Base-by-base conservation (phyloP, 2,888 invertebrate genomes). In the Drosophila nr. fundita region DNA sequence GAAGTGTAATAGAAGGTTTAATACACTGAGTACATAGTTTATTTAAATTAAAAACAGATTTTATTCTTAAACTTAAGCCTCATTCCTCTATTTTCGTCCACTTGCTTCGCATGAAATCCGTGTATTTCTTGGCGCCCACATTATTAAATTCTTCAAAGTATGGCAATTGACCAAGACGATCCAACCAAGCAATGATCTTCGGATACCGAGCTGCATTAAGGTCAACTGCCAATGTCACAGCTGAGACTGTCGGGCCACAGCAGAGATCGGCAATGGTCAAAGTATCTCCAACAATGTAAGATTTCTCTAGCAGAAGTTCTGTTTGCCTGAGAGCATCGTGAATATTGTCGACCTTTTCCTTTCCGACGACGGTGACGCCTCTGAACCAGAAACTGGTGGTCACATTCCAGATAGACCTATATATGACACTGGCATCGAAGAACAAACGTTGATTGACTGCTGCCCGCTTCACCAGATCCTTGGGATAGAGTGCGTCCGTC, bases 251-350 rank as follows among this genome's bases (percentile, higher is more conserved):
- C 1, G 82, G 59, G 0, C 74, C 76, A 53, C 79, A 73, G 60
- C 82, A 85, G 32, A 91, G 80, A 66, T 91, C 91, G 1, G 90
- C 91, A 62, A 91, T 79, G 8, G 91, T 90, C 18, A 91, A 10
- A 5, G 71, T 55, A 53, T 90, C 80, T 5, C 88, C 90, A 6
- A 75, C 75, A 18, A 91, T 68, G 62, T 83, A 90, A 0, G 52
- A 24, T 13, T 75, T 65, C 7, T 80, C 73, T 4, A 90, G 62
- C 32, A 90, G 79, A 8, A 36, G 34, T 49, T 90, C 90, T 3
- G 87, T 61, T 4, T 84, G 65, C 0, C 53, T 42, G 11, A 81
- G 83, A 1, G 70, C 78, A 0, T 69, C 80, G 7, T 66, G 50
- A 0, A 90, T 58, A 11, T 72, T 73, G 0, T 76, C 76, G 0